Evolutionary conservation across 2,888 invertebrate species (phyloP).

Genomic region (Erannis defoliaria): DNA sequence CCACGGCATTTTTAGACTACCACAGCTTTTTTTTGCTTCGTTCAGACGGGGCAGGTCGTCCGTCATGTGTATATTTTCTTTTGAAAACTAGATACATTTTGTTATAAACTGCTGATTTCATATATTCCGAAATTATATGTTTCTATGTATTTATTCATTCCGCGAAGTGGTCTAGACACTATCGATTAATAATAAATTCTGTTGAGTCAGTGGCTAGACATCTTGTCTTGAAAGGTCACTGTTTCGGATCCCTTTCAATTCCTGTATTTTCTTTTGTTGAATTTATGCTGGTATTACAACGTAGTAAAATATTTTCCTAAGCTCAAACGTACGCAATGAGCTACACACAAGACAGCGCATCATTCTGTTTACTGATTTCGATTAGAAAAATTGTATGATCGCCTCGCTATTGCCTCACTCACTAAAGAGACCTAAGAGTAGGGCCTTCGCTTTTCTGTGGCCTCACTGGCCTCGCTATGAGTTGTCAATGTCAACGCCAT

Average conservation of each 20-base stretch:
- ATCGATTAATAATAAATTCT: constrained; percentile 27
- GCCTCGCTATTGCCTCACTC: too few species aligned
- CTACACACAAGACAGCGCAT: too few species aligned
- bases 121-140: not conserved
- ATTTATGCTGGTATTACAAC: not conserved
- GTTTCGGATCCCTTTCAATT: constrained; percentile 15
- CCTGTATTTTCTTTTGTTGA: not conserved
- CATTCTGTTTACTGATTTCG: too few species aligned
- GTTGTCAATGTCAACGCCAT: too few species aligned
- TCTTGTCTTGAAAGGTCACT: constrained; percentile 13
- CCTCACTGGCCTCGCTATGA: too few species aligned
- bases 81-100: not conserved
- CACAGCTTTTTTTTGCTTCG: not conserved
- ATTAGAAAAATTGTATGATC: too few species aligned
- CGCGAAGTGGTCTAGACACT: constrained; percentile 33
- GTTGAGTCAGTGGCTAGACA: constrained; percentile 32
- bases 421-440: too few species aligned
- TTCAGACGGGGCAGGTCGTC: not conserved
- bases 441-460: too few species aligned
- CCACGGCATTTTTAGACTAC: too few species aligned
- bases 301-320: not conserved
- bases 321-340: too few species aligned
- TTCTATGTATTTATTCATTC: constrained; percentile 16
- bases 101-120: not conserved
- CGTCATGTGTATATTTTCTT: not conserved